Percentiles rank a stretch among this genome's conserved stretches.
Evolutionary conservation across 2,113 vertebrate genomes (phyloP).

Genomic region (Coptodon rendalli): DNA sequence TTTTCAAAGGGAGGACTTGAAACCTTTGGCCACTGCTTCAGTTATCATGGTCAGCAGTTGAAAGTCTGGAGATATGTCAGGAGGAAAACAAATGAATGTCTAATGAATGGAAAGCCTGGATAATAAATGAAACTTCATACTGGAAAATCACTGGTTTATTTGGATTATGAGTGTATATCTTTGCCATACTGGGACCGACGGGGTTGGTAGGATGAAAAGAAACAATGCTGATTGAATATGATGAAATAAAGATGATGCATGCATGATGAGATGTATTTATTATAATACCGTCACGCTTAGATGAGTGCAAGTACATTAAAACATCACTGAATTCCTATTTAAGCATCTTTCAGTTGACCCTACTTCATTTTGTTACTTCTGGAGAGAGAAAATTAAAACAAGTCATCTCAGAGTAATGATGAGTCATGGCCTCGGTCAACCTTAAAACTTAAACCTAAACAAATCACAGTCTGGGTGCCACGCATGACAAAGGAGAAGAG

Average conservation of each 20-base stretch:
- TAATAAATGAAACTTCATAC: conserved; percentile 51
- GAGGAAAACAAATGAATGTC: conserved; percentile 55
- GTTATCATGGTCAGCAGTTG: conserved; percentile 67
- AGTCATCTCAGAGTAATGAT: conserved; percentile 70
- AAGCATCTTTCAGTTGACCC: background rate
- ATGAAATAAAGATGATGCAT: background rate
- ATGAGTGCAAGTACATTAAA: background rate
- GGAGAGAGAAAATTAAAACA: conserved; percentile 51
- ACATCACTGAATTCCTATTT: background rate
- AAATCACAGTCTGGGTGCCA: conserved; percentile 66
- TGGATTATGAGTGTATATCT: conserved; percentile 50
- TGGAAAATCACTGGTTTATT: conserved; percentile 53
- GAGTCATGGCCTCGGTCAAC: conserved; percentile 69
- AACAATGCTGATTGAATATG: background rate
- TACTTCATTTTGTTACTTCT: conserved; percentile 9
- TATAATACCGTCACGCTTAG: background rate
- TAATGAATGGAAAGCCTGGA: conserved; percentile 58
- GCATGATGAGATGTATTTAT: background rate
- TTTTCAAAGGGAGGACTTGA: conserved; percentile 62
- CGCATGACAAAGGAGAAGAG: conserved; percentile 67
- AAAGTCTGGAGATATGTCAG: conserved; percentile 60
- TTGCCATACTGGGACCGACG: background rate
- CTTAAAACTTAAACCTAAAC: conserved; percentile 71
- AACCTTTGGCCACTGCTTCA: conserved; percentile 71
- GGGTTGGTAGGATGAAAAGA: conserved; percentile 8